These are phyloP conservation scores for Drosophila paramelanica DNA, from an alignment of 2,888 invertebrate species.

Conservation along the genomic window DNA sequence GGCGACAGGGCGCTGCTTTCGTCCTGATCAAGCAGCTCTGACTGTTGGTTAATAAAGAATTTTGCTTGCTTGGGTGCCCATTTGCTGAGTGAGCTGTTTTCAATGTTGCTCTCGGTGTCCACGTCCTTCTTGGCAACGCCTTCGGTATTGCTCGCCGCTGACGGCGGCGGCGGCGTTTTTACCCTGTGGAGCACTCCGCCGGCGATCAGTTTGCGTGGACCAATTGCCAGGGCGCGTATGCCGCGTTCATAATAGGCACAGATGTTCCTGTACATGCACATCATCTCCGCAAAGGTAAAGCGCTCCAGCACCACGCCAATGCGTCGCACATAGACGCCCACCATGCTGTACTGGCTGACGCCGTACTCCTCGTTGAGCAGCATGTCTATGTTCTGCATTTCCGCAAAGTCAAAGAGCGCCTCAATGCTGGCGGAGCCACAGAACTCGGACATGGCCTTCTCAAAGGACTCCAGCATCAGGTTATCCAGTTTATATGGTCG, in stretches of 20 bases:
- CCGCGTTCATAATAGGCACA: constrained; percentile 88
- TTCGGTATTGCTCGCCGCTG: background rate
- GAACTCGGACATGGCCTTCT: constrained; percentile 86
- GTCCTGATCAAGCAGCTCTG: constrained; percentile 92
- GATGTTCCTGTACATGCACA: constrained; percentile 90
- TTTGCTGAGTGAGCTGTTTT: constrained; percentile 86
- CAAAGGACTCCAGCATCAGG: constrained; percentile 85
- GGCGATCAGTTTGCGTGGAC: constrained; percentile 61
- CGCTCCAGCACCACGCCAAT: constrained; percentile 93
- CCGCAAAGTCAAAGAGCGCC: constrained; percentile 88
- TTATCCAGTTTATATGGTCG: constrained; percentile 80
- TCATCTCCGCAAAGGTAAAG: constrained; percentile 93
- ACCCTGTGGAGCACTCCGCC: constrained; percentile 63
- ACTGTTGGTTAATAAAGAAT: constrained; percentile 94
- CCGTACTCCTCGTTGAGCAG: constrained; percentile 86
- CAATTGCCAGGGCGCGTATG: constrained; percentile 74
- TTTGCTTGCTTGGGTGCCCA: constrained; percentile 96
- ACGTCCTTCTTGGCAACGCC: background rate
- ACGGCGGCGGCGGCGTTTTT: constrained; percentile 36
- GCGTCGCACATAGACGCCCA: constrained; percentile 92
- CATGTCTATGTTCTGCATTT: constrained; percentile 88
- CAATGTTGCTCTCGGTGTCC: constrained; percentile 15
- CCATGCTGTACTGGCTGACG: constrained; percentile 84
- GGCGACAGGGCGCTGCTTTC: constrained; percentile 92
- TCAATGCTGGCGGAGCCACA: constrained; percentile 86